Evolutionary conservation across 2,797 vertebrate genomes (phyloP).

Genomic region (Brachyalestes nurse): DNA sequence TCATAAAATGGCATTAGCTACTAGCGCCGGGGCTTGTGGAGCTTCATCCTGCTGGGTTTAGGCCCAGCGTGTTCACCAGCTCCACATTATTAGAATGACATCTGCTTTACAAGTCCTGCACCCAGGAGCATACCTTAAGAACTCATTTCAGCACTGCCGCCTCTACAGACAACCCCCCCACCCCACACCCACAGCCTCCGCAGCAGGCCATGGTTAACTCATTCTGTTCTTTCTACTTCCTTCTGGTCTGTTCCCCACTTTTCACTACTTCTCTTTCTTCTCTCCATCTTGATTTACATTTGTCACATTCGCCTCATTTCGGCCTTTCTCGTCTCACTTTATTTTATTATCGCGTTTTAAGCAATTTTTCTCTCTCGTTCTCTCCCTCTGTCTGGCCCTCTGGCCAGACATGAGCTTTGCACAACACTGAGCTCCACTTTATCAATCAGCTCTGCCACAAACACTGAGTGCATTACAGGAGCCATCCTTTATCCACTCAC

Average conservation of each 20-base stretch:
- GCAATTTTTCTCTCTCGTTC: constrained; percentile 65
- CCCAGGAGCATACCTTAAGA: constrained; percentile 90
- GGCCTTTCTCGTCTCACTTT: constrained; percentile 28
- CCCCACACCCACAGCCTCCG: constrained; percentile 6
- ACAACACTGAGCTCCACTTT: constrained; percentile 79
- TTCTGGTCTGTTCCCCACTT: constrained; percentile 23
- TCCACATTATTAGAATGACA: constrained; percentile 96
- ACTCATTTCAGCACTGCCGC: constrained; percentile 61
- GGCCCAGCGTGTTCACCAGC: constrained; percentile 87
- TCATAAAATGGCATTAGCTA: constrained; percentile 98
- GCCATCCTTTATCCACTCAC: constrained; percentile 60
- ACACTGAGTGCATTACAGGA: constrained; percentile 62
- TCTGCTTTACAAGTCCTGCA: constrained; percentile 91
- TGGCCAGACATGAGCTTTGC: constrained; percentile 89
- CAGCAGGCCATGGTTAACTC: constrained; percentile 57
- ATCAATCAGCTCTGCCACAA: constrained; percentile 67
- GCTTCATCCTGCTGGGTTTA: constrained; percentile 90
- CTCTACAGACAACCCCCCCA: constrained; percentile 34
- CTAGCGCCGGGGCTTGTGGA: constrained; percentile 86
- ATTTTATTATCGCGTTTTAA: constrained; percentile 40
- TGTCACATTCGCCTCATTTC: constrained; percentile 38
- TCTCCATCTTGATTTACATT: constrained; percentile 50
- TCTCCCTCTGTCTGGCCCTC: constrained; percentile 84
- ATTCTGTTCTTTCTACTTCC: constrained; percentile 40
- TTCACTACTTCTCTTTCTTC: constrained; percentile 21